A percentile compares a stretch with the other conserved stretches of the same genome.
These are phyloP conservation scores for Jaculus jaculus DNA, from an alignment of 2,113 vertebrate species.

Conservation along the genomic window DNA sequence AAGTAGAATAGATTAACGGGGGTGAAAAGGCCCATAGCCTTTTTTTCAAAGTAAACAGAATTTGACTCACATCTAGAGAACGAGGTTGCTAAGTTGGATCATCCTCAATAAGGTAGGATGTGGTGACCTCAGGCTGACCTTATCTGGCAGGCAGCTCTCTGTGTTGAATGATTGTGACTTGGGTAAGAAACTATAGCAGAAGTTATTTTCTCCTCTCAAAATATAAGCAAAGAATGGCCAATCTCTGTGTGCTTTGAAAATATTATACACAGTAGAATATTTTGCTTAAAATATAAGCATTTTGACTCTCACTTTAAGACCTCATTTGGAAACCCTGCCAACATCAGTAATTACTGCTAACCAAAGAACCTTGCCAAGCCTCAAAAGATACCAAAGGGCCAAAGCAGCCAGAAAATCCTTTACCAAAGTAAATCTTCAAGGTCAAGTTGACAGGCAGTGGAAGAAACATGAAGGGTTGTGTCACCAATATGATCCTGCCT, in stretches of 20 bases:
- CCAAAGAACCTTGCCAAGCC: background rate
- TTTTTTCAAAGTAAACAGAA: background rate
- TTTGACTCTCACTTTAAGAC: slow-evolving; percentile 15
- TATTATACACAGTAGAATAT: background rate
- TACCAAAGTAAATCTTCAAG: slow-evolving; percentile 31
- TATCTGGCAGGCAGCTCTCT: background rate
- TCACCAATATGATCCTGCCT: background rate
- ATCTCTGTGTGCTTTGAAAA: background rate
- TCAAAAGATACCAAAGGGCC: slow-evolving; percentile 1
- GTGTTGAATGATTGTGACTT: background rate
- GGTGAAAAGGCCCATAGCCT: too few relatives aligned
- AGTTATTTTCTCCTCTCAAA: background rate
- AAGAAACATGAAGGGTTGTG: background rate
- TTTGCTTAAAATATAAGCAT: slow-evolving; percentile 15
- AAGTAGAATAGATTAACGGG: too few relatives aligned
- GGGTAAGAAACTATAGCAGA: background rate
- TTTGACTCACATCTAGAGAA: background rate
- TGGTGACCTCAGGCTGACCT: background rate
- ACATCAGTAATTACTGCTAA: background rate
- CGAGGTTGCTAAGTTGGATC: background rate
- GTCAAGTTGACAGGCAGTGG: background rate
- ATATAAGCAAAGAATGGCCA: background rate
- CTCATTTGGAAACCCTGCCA: slow-evolving; percentile 26
- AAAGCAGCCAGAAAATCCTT: slow-evolving; percentile 10
- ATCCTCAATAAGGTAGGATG: background rate